Conservation (phyloP, 2,888 invertebrate genomes). For the Papilio demoleus region DNA sequence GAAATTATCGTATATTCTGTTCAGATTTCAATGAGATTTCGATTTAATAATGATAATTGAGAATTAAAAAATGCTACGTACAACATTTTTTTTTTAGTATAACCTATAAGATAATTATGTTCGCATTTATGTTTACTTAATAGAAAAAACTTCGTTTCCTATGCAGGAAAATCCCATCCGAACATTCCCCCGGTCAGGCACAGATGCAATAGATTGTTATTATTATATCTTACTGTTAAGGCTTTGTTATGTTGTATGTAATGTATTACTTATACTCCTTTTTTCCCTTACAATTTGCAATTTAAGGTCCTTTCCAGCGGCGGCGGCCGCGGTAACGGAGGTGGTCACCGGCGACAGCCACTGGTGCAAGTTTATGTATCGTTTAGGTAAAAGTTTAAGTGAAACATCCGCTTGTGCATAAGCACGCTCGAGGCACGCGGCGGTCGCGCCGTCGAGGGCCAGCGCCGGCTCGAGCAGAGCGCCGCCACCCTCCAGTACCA, state of each 20-base stretch:
- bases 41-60: neutral
- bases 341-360: constrained; percentile 86
- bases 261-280: neutral
- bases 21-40: constrained; percentile 2
- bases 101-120: constrained; percentile 10
- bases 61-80: neutral
- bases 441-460: constrained; percentile 87
- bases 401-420: constrained; percentile 92
- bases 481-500: constrained; percentile 80
- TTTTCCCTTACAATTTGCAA: constrained; percentile 86
- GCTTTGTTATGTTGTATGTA: neutral
- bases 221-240: neutral
- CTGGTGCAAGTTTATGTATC: constrained; percentile 95
- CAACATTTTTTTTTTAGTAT: neutral
- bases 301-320: constrained; percentile 90
- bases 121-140: neutral
- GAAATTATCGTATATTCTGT: neutral
- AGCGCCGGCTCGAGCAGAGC: constrained; percentile 84
- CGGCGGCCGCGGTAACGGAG: constrained; percentile 74
- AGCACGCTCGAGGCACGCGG: constrained; percentile 88
- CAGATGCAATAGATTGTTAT: constrained; percentile 4
- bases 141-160: constrained; percentile 11
- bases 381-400: constrained; percentile 94
- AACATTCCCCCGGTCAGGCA: constrained; percentile 14
- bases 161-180: constrained; percentile 21